These are phyloP conservation scores for Griposia aprilina DNA, from an alignment of 2,888 invertebrate species.

Conservation along the genomic window DNA sequence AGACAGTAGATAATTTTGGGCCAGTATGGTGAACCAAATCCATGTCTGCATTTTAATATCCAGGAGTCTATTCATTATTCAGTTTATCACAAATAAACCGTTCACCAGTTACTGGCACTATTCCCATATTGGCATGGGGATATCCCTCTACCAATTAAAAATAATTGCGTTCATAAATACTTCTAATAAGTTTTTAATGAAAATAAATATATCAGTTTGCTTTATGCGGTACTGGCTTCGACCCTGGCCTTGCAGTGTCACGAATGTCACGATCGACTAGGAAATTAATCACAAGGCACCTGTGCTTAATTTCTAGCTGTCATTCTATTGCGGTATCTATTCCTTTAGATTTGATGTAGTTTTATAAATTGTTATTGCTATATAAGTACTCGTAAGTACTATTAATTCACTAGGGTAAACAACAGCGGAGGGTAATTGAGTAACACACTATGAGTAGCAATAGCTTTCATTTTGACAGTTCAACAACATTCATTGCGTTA, in stretches of 20 bases:
- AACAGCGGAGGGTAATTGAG: too few relatives aligned
- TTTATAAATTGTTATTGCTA: neutral
- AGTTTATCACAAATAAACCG: slow-evolving; percentile 7
- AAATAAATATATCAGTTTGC: slow-evolving; percentile 7
- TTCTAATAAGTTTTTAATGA: slow-evolving; percentile 6
- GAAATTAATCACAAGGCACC: slow-evolving; percentile 30
- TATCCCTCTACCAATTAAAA: neutral
- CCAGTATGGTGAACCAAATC: neutral
- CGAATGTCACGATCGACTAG: slow-evolving; percentile 38
- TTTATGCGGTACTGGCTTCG: slow-evolving; percentile 9
- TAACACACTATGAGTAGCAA: too few relatives aligned
- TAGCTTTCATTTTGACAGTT: too few relatives aligned
- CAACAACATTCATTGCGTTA: too few relatives aligned
- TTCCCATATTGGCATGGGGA: neutral
- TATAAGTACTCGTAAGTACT: neutral
- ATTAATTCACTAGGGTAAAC: too few relatives aligned
- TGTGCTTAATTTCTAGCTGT: slow-evolving; percentile 2
- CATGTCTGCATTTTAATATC: neutral
- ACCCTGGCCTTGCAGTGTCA: slow-evolving; percentile 41
- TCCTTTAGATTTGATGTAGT: neutral
- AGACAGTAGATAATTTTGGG: too few relatives aligned
- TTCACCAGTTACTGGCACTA: slow-evolving; percentile 4
- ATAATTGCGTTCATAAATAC: slow-evolving; percentile 12
- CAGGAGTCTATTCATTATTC: neutral
- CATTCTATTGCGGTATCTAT: neutral